These are phyloP conservation scores for Ophraella communa DNA, from an alignment of 2,888 invertebrate species.

Conservation along the genomic window DNA sequence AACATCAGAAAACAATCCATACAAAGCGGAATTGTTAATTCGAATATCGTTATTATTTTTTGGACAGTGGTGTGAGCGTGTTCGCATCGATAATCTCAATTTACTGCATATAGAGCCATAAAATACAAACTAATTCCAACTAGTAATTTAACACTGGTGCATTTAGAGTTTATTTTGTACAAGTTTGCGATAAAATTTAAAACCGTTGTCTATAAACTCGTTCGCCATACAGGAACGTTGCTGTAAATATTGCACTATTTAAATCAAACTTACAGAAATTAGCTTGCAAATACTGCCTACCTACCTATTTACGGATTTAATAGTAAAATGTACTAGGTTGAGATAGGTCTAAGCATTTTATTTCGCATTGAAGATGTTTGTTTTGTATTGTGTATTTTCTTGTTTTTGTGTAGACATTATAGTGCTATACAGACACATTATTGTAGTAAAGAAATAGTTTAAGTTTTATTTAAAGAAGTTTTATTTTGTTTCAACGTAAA, in stretches of 20 bases:
- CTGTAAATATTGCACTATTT: not conserved
- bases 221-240: not conserved
- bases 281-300: no score
- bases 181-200: slow-evolving; percentile 20
- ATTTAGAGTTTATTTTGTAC: slow-evolving; percentile 17
- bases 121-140: slow-evolving; percentile 21
- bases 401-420: no score
- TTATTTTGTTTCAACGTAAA: no score
- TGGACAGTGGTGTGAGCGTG: slow-evolving; percentile 4
- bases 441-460: no score
- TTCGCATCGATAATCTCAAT: slow-evolving; percentile 25
- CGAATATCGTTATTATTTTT: slow-evolving; percentile 20
- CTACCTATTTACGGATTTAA: no score
- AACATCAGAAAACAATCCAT: not conserved
- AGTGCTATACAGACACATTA: no score
- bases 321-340: no score
- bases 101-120: slow-evolving; percentile 21
- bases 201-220: slow-evolving; percentile 5
- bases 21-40: slow-evolving; percentile 16
- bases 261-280: no score
- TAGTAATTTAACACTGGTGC: slow-evolving; percentile 20
- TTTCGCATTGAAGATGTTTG: no score
- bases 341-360: no score
- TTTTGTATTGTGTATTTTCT: no score
- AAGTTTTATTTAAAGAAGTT: no score